These are phyloP conservation scores for Anser cygnoides DNA, from an alignment of 2,113 vertebrate genomes.

Conservation along the genomic window DNA sequence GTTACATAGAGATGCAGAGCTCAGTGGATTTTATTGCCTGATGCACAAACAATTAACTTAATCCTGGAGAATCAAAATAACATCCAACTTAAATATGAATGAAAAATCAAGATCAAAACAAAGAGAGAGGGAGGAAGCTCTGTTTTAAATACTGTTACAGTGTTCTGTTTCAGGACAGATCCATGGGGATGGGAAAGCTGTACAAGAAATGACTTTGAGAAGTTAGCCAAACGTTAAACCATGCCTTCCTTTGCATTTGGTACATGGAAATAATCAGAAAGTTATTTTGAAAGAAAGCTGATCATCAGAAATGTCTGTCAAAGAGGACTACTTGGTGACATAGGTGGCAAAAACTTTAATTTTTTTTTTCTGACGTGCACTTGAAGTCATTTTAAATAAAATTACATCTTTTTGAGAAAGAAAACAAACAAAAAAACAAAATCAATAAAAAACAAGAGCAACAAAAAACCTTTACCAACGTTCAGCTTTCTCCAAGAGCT, in stretches of 20 bases:
- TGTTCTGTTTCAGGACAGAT: background rate
- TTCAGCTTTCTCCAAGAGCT: background rate
- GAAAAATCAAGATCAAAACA: background rate
- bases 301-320: background rate
- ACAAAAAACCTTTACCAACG: background rate
- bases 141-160: background rate
- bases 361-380: background rate
- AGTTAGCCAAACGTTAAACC: background rate
- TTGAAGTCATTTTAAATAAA: background rate
- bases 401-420: background rate
- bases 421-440: background rate
- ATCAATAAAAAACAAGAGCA: too few relatives aligned
- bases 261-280: background rate
- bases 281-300: background rate
- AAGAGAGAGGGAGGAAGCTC: background rate
- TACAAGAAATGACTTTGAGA: background rate
- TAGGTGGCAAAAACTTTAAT: background rate
- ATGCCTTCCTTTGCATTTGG: background rate
- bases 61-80: background rate
- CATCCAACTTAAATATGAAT: background rate
- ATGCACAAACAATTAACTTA: background rate
- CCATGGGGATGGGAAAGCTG: background rate
- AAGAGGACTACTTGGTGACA: background rate
- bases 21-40: background rate
- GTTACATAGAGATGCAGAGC: background rate